A percentile compares a stretch with the other conserved stretches of the same genome.
Evolutionary conservation across 2,113 vertebrate species (phyloP).

Genomic region (Propithecus coquereli): DNA sequence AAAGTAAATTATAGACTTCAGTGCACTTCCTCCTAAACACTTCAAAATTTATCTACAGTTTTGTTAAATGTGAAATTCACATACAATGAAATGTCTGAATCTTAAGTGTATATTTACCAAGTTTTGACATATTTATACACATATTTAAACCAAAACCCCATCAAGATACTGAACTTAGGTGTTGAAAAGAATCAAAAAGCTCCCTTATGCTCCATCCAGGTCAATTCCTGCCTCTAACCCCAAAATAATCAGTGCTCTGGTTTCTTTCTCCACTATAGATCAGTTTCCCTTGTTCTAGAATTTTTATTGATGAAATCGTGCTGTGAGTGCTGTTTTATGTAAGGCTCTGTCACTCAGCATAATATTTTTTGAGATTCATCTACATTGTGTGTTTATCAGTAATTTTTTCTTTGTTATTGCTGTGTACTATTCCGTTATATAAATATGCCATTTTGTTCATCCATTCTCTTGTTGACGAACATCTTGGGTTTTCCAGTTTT

Average conservation of each 20-base stretch:
- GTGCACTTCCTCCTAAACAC: not conserved
- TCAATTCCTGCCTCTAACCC: not conserved
- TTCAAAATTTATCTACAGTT: not conserved
- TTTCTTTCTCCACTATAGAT: not conserved
- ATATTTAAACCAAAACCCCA: not conserved
- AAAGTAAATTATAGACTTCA: not conserved
- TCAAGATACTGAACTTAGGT: not conserved
- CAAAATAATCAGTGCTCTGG: not conserved
- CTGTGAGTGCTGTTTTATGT: not conserved
- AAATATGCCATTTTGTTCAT: not conserved
- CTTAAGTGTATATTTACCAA: not conserved
- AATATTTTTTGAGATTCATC: not conserved
- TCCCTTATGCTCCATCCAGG: not conserved
- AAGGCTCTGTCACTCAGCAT: not conserved
- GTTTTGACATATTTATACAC: not conserved
- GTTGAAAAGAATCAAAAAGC: not conserved
- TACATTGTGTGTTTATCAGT: not conserved
- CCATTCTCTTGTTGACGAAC: not conserved
- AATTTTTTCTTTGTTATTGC: not conserved
- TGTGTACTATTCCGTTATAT: not conserved
- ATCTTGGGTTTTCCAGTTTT: not conserved
- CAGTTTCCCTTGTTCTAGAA: not conserved
- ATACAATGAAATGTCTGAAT: not conserved
- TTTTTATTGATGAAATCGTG: not conserved
- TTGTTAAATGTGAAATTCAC: not conserved